Evolutionary conservation across 2,797 vertebrate species (phyloP).

Genomic region (Monodelphis domestica): DNA sequence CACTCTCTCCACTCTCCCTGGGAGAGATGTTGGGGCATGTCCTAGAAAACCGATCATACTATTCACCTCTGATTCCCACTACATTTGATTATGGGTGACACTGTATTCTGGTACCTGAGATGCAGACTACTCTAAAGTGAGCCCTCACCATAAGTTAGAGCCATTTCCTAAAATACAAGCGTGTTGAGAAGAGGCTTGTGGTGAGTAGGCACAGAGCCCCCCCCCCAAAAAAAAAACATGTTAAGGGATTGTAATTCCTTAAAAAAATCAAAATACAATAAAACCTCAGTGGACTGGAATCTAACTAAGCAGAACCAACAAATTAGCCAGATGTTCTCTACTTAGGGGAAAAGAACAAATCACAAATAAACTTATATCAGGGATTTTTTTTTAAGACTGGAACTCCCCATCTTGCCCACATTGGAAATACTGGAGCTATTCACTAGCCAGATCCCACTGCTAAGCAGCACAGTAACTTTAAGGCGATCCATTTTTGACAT

Average conservation of each 20-base stretch:
- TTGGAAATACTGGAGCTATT: background rate
- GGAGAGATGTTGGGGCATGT: accelerated
- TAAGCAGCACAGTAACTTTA: background rate
- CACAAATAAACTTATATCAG: background rate
- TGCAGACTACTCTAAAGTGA: slow-evolving; percentile 27
- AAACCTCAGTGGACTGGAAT: slow-evolving; percentile 9
- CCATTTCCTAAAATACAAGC: slow-evolving; percentile 19
- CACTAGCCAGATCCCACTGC: background rate
- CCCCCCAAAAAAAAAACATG: background rate
- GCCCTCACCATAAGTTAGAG: background rate
- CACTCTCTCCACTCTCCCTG: background rate
- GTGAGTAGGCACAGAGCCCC: background rate
- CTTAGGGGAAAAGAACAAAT: background rate
- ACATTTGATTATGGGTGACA: slow-evolving; percentile 22
- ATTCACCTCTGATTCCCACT: too few species aligned
- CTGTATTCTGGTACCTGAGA: slow-evolving; percentile 35
- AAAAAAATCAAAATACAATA: background rate
- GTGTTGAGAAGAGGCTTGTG: slow-evolving; percentile 7
- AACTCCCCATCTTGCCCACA: background rate
- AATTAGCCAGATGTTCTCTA: slow-evolving; percentile 30
- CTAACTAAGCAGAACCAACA: background rate
- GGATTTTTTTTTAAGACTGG: slow-evolving; percentile 10
- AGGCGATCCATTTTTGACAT: background rate
- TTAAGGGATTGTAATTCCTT: background rate
- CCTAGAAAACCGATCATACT: background rate